These are phyloP conservation scores for Centropyge bicolor DNA, from an alignment of 2,797 vertebrate species.

Conservation along the genomic window DNA sequence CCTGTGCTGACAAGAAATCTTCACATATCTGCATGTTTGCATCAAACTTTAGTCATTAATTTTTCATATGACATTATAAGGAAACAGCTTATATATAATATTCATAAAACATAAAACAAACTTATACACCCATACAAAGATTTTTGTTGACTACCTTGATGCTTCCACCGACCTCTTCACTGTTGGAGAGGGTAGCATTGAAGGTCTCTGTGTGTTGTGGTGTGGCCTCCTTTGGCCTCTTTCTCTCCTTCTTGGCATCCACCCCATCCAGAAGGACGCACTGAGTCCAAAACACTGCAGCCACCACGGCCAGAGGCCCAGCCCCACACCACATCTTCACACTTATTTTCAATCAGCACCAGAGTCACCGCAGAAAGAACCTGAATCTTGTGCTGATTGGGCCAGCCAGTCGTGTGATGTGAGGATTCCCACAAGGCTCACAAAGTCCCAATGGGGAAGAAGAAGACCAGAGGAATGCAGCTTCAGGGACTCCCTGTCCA, in stretches of 20 bases:
- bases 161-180: conserved; percentile 85
- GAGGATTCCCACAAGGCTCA: conserved; percentile 63
- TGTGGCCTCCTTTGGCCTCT: conserved; percentile 85
- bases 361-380: conserved; percentile 41
- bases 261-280: conserved; percentile 82
- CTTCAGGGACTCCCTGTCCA: conserved; percentile 70
- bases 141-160: conserved; percentile 74
- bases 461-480: conserved; percentile 65
- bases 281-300: conserved; percentile 89
- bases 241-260: conserved; percentile 88
- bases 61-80: neutral
- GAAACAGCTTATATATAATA: neutral
- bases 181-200: conserved; percentile 89
- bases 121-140: neutral
- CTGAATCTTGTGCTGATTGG: conserved; percentile 35
- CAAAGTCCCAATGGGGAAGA: conserved; percentile 43
- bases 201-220: conserved; percentile 87
- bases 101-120: neutral
- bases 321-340: conserved; percentile 88
- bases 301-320: conserved; percentile 86
- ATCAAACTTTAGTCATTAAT: neutral
- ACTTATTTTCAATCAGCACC: conserved; percentile 44
- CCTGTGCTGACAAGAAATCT: conserved; percentile 41
- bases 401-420: conserved; percentile 25
- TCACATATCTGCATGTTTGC: conserved; percentile 36